Base-by-base conservation (phyloP, 2,888 invertebrate species). In the Cataglyphis livida region DNA sequence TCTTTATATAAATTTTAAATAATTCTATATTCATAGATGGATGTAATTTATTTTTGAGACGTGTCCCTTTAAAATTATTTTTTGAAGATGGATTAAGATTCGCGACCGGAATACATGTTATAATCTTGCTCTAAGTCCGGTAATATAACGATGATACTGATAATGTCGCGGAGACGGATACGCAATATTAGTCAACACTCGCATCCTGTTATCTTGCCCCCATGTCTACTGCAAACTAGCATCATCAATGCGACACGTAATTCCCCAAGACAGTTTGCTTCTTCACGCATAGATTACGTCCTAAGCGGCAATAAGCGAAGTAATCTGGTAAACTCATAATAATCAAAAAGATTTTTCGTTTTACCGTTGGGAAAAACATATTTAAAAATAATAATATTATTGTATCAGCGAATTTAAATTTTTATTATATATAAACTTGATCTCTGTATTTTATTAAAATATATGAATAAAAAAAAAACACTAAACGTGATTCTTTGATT, bases 141-240 rank as follows among this genome's bases (percentile, higher is more conserved):
- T 62, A 81, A 83, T 71, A 54, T 62, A 65, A 76, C 28, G 83
- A 88, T 84, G 70, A 83, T 48, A 65, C 38, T 70, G 89, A 88
- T 89, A 89, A 88, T 82, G 88, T 87, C 88, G 82, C 57, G 32
- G 87, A 82, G 84, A 86, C 87, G 87, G 90, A 89, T 73, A 48
- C 74, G 83, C 78, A 35, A 6, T 35, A 88, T 89, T 89, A 87
- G 85, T 88, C 85, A 79, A 82, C 65, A 85, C 87, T 87, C 82
- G 85, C 87, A 89, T 85, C 82, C 90, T 86, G 89, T 88, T 89
- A 89, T 88, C 85, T 84, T 61, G 73, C 57, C 25, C 70, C 79
- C 48, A 62, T 78, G 81, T 85, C 85, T 82, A 70, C 41, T 62
- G 75, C 38, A 88, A 86, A 87, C 87, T 85, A 64, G 81, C 64